Evolutionary conservation across 2,113 vertebrate genomes (phyloP).

Genomic region (Sprattus sprattus): DNA sequence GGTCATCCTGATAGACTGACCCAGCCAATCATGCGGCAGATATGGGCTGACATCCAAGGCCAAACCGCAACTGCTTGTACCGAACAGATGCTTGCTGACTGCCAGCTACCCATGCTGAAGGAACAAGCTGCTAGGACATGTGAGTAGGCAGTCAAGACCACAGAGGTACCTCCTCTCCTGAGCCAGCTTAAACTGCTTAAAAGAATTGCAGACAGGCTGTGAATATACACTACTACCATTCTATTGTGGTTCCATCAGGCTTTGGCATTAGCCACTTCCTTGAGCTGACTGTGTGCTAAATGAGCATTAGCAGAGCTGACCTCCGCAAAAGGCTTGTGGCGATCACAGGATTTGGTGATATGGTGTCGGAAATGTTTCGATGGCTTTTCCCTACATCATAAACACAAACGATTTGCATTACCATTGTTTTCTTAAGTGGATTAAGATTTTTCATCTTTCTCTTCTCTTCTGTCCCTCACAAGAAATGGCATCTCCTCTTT

Average conservation of each 20-base stretch:
- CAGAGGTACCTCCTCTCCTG: neutral
- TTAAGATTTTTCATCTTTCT: neutral
- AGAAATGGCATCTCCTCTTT: neutral
- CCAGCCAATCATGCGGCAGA: neutral
- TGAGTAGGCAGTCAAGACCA: neutral
- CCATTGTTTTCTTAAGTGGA: neutral
- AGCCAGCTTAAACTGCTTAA: neutral
- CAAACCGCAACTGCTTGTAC: neutral
- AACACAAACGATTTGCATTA: neutral
- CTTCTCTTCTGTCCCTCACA: neutral
- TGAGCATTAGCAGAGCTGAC: neutral
- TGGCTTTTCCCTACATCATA: neutral
- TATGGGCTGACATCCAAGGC: neutral
- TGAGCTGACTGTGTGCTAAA: slow-evolving; percentile 10
- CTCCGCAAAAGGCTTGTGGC: neutral
- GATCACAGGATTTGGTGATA: neutral
- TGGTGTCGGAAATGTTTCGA: neutral
- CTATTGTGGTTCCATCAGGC: neutral
- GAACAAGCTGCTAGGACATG: neutral
- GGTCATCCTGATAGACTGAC: neutral
- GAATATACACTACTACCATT: neutral
- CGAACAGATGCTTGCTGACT: neutral
- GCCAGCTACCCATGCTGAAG: neutral
- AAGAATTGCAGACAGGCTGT: neutral
- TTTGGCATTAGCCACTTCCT: neutral